phyloP scores from a whole-genome alignment of 2,888 invertebrate species.

The Colletes collaris region DNA sequence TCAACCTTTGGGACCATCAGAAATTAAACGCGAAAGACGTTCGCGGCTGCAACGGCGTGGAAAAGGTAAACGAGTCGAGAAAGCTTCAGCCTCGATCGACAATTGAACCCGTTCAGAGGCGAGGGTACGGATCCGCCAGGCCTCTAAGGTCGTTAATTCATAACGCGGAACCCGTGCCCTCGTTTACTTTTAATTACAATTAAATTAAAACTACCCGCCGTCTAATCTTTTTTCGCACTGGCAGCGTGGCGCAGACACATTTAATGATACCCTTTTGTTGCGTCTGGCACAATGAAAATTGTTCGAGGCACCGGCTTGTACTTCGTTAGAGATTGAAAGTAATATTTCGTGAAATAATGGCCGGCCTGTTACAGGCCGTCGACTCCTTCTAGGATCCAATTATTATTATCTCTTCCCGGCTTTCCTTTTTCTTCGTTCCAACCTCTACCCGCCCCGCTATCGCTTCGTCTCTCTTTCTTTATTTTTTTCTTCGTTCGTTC shows the following conservation, averaged over 20 bases:
- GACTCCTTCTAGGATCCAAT: slow-evolving; percentile 69
- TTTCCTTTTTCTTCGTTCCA: slow-evolving; percentile 1
- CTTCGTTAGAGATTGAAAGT: slow-evolving; percentile 66
- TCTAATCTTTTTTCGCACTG: slow-evolving; percentile 52
- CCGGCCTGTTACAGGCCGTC: slow-evolving; percentile 58
- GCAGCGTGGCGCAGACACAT: slow-evolving; percentile 45
- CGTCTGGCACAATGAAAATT: slow-evolving; percentile 54
- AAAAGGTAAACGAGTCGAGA: background rate
- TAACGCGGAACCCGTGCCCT: slow-evolving; percentile 30
- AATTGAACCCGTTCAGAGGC: slow-evolving; percentile 7
- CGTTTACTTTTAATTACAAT: slow-evolving; percentile 60
- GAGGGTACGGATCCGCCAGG: slow-evolving; percentile 5
- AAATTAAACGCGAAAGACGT: background rate
- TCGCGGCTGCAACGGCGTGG: too few relatives aligned
- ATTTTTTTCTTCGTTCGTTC: slow-evolving; percentile 24
- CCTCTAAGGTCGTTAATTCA: slow-evolving; percentile 39
- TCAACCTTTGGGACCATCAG: too few relatives aligned
- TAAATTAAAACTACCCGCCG: slow-evolving; percentile 51
- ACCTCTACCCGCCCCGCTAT: background rate
- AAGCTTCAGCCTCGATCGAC: background rate
- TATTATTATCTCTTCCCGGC: slow-evolving; percentile 65
- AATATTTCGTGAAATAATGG: slow-evolving; percentile 69
- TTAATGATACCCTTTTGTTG: slow-evolving; percentile 65
- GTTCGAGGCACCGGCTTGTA: slow-evolving; percentile 53
- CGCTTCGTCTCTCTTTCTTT: slow-evolving; percentile 6